Evolutionary conservation across 2,888 invertebrate genomes (phyloP).

Genomic region (Trichogramma evanescens): DNA sequence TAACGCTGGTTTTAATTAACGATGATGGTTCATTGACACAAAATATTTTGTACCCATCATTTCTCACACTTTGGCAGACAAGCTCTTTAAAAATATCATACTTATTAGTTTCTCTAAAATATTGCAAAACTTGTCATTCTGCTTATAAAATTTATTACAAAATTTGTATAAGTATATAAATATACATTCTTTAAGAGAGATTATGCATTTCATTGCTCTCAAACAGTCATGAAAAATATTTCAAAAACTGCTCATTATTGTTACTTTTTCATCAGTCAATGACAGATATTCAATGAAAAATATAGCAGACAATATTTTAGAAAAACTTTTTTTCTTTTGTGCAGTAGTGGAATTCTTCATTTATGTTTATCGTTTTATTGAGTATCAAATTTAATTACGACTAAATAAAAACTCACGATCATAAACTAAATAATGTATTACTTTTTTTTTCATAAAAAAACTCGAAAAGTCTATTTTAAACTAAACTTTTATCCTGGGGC

Average conservation of each 20-base stretch:
- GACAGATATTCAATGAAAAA: background rate
- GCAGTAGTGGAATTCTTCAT: conserved; percentile 1
- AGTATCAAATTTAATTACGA: background rate
- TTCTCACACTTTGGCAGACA: conserved; percentile 16
- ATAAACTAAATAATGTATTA: background rate
- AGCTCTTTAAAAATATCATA: conserved; percentile 15
- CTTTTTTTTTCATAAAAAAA: background rate
- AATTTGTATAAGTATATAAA: conserved; percentile 18
- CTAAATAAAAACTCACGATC: background rate
- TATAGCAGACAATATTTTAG: conserved; percentile 14
- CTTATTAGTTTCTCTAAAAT: conserved; percentile 15
- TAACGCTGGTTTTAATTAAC: conserved; percentile 1
- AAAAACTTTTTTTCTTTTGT: conserved; percentile 13
- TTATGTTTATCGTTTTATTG: background rate
- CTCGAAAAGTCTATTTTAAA: no score
- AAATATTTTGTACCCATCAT: conserved; percentile 2
- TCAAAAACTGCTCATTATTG: background rate
- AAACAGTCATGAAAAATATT: background rate
- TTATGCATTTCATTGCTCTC: background rate
- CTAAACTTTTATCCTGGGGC: no score
- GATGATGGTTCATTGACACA: background rate
- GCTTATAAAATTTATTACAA: conserved; percentile 9
- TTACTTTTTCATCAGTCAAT: background rate
- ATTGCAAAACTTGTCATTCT: conserved; percentile 10
- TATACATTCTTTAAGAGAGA: conserved; percentile 8